phyloP scores from a whole-genome alignment of 92 coral and sea anemone species.

The Palythoa grandiflora region DNA sequence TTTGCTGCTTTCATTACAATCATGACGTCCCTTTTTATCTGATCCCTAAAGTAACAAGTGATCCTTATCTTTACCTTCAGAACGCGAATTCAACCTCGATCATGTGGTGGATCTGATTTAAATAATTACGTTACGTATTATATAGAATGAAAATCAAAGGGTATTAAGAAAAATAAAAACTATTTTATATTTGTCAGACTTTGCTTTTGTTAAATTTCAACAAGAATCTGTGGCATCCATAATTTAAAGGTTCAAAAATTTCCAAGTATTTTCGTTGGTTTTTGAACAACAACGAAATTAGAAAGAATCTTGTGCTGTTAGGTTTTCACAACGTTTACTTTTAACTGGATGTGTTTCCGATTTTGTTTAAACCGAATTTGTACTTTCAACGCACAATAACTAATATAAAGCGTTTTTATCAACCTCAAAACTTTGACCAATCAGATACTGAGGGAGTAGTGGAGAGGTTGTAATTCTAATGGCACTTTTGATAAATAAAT shows the following conservation, averaged over 20 bases:
- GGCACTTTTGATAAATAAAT: no score
- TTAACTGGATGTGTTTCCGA: background rate
- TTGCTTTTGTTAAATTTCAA: background rate
- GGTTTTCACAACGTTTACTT: background rate
- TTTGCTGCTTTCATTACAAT: background rate
- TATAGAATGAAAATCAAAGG: background rate
- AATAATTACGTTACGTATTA: background rate
- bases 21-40: conserved; percentile 1
- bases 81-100: background rate
- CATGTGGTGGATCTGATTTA: background rate
- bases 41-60: background rate
- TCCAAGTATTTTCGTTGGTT: background rate
- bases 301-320: background rate
- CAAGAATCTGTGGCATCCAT: background rate
- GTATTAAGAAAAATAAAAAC: background rate
- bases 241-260: background rate
- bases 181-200: background rate
- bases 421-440: no score
- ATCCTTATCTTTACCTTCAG: background rate
- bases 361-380: background rate
- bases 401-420: background rate
- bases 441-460: no score
- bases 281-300: background rate
- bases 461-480: no score
- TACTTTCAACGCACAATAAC: background rate